A percentile compares a stretch with the other conserved stretches of the same genome.
phyloP scores from a whole-genome alignment of 2,888 invertebrate genomes.

The Cephus sareptanus region DNA sequence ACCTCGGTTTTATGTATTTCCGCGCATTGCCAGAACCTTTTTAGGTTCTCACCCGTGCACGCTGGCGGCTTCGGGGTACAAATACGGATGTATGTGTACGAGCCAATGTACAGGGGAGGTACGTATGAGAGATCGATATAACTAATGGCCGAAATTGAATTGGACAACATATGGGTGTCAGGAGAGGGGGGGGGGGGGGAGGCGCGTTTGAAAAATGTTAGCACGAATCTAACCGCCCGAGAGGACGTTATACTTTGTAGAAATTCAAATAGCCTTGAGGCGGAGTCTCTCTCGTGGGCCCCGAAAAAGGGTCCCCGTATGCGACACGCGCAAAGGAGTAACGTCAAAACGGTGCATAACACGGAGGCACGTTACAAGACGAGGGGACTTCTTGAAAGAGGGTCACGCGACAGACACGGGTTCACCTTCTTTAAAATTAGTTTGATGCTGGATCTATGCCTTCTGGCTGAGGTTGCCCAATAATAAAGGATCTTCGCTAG shows the following conservation, averaged over 20 bases:
- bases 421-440: background rate
- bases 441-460: background rate
- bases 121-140: conserved; percentile 62
- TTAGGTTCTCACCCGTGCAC: conserved; percentile 53
- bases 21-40: conserved; percentile 53
- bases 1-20: conserved; percentile 55
- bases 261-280: background rate
- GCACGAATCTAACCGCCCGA: background rate
- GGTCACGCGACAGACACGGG: background rate
- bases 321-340: background rate
- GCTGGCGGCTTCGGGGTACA: conserved; percentile 23
- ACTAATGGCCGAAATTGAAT: conserved; percentile 61
- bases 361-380: too few species aligned
- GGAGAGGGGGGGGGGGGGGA: conserved; percentile 30
- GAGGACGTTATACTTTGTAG: background rate
- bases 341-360: background rate
- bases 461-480: background rate
- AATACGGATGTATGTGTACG: conserved; percentile 14
- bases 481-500: background rate
- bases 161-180: conserved; percentile 60
- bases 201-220: background rate
- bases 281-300: background rate
- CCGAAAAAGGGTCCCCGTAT: background rate
- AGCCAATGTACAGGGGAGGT: conserved; percentile 17
- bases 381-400: background rate